Evolutionary conservation across 2,797 vertebrate genomes (phyloP).

Genomic region (Ceryle rudis): DNA sequence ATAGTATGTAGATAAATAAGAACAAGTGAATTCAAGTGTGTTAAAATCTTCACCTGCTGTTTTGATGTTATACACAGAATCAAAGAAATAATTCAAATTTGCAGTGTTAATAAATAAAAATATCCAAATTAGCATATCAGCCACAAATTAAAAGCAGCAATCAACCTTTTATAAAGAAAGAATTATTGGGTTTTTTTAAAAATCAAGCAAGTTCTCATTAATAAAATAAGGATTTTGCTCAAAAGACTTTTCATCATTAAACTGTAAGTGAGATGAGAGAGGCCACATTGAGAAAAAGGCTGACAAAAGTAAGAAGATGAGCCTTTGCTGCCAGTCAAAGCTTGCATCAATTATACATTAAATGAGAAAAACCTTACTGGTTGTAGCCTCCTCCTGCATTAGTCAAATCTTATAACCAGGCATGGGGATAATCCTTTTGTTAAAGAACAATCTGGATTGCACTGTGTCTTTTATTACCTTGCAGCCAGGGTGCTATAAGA

Average conservation of each 20-base stretch:
- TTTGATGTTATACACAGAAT: background rate
- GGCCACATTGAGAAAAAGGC: background rate
- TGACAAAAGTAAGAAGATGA: conserved; percentile 18
- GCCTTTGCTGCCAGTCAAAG: background rate
- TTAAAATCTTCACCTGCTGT: background rate
- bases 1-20: background rate
- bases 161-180: background rate
- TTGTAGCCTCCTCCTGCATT: conserved; percentile 29
- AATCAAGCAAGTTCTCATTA: background rate
- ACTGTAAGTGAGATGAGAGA: background rate
- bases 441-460: background rate
- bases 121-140: background rate
- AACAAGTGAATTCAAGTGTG: background rate
- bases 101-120: background rate
- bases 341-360: conserved; percentile 32
- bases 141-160: background rate
- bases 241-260: conserved; percentile 14
- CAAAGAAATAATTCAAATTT: conserved; percentile 6
- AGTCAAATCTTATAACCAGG: conserved; percentile 11
- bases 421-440: background rate
- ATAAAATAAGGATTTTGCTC: conserved; percentile 32
- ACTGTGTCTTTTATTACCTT: background rate
- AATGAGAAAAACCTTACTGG: conserved; percentile 5
- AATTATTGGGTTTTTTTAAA: background rate
- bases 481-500: background rate